phyloP scores from a whole-genome alignment of 64 coral and sea anemone species.

The Trachythela sp. region DNA sequence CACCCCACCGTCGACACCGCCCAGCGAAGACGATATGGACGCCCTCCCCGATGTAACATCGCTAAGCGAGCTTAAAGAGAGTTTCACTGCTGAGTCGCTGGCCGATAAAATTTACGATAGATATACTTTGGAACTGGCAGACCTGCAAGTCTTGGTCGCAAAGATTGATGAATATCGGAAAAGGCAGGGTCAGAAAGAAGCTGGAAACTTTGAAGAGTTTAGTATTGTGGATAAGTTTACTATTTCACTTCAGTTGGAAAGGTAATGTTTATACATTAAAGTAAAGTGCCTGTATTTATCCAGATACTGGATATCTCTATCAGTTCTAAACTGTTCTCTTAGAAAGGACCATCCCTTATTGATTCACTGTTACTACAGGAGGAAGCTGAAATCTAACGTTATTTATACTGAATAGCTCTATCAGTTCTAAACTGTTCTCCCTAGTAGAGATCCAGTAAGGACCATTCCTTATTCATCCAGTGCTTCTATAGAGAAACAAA shows the following conservation, averaged over 20 bases:
- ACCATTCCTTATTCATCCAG: too few species aligned
- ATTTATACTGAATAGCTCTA: too few species aligned
- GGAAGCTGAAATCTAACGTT: too few species aligned
- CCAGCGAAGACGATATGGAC: conserved; percentile 47
- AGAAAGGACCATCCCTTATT: too few species aligned
- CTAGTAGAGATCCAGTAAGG: too few species aligned
- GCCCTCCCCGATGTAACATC: neutral
- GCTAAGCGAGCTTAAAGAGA: neutral
- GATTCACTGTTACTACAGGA: too few species aligned
- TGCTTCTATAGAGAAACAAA: too few species aligned
- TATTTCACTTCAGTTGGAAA: conserved; percentile 76
- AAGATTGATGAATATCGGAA: conserved; percentile 68
- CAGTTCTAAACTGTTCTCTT: neutral
- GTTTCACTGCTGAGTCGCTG: neutral
- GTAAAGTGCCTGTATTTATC: neutral
- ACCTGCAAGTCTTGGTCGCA: conserved; percentile 92
- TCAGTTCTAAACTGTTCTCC: too few species aligned
- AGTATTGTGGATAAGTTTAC: conserved; percentile 94
- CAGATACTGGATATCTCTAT: neutral
- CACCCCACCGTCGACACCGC: conserved; percentile 83
- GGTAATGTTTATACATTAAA: conserved; percentile 36
- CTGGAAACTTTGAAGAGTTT: conserved; percentile 36
- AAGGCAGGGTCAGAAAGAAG: neutral
- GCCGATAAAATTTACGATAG: conserved; percentile 24
- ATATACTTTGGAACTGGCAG: conserved; percentile 81